Evolutionary conservation across 1,140 invertebrate species (phyloP).

Genomic region (Mizuhopecten yessoensis): DNA sequence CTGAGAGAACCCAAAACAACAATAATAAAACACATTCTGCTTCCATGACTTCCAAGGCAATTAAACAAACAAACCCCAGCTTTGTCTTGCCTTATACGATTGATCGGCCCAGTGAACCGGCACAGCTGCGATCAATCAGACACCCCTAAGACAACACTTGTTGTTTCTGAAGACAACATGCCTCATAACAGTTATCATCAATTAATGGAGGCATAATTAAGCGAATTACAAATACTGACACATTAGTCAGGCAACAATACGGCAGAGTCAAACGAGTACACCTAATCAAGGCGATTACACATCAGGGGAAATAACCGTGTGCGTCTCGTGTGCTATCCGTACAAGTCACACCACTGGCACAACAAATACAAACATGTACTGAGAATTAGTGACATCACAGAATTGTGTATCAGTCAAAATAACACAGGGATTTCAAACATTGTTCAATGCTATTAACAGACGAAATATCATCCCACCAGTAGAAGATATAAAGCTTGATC

Average conservation of each 20-base stretch:
- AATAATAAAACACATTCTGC: slow-evolving; percentile 34
- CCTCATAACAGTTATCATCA: slow-evolving; percentile 23
- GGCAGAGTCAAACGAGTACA: neutral
- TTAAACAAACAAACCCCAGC: slow-evolving; percentile 26
- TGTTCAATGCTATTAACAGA: neutral
- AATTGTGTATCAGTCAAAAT: neutral
- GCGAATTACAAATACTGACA: slow-evolving; percentile 28
- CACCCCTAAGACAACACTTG: neutral
- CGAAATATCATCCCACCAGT: neutral
- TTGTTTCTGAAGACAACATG: slow-evolving; percentile 23
- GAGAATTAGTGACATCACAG: slow-evolving; percentile 3
- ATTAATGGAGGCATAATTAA: slow-evolving; percentile 28
- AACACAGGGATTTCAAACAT: neutral
- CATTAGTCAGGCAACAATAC: slow-evolving; percentile 38
- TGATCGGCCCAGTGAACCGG: slow-evolving; percentile 5
- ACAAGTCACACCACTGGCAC: neutral
- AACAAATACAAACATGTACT: slow-evolving; percentile 16
- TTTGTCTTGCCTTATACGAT: neutral
- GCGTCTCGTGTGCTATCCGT: neutral
- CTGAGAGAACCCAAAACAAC: slow-evolving; percentile 23
- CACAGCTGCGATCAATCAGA: slow-evolving; percentile 7
- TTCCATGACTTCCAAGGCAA: slow-evolving; percentile 13
- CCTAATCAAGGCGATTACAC: slow-evolving; percentile 25
- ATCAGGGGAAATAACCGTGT: neutral
- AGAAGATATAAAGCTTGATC: too few species aligned